Evolutionary conservation across 2,888 invertebrate genomes (phyloP), one percentile per base, ranked within the genome.

Genomic region (Chorisops tibialis): DNA sequence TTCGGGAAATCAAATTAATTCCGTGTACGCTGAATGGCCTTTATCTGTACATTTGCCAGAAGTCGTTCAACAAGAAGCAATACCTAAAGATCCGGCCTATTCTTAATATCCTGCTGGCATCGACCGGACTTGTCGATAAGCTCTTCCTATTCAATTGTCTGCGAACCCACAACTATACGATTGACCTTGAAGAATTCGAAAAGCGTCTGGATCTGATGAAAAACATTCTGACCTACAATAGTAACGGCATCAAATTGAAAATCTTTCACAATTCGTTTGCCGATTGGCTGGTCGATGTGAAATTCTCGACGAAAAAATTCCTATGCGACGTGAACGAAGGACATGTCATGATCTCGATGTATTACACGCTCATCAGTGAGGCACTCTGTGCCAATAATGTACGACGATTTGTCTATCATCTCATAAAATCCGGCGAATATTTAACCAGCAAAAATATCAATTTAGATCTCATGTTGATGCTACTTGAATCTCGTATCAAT

Each of bases 241-340:
- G 60, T 3, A 75, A 77, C 58, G 67, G 69, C 3, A 65, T 37
- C 12, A 67, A 65, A 61, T 65, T 79, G n/a, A 77, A 77, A 66
- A 82, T 96, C 48, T 96, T 96, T 79, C 96, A 97, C 78, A 93
- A 93, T 74, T 95, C 94, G 64, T 96, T 96, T 77, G 91, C 94
- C 21, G 90, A 91, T 73, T 97, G 97, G 97, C 79, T 97, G 68
- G 80, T 93, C 59, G 97, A 97, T 76, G 96, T 97, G n/a, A 97
- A 97, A 78, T 96, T 97, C 74, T 96, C 96, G 76, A 97, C 96
- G 2, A 89, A 94, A 69, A 91, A 94, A 69, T 97, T 94, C 78
- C 82, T 96, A 67, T 96, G 94, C 76, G 87, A 88, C 68, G 87
- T 91, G 7, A 82, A 86, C 54, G 91, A 93, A 69, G 96, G 96